Evolutionary conservation across 2,113 vertebrate genomes (phyloP), one percentile per base, ranked within the genome.

Genomic region (Erythrolamprus reginae): DNA sequence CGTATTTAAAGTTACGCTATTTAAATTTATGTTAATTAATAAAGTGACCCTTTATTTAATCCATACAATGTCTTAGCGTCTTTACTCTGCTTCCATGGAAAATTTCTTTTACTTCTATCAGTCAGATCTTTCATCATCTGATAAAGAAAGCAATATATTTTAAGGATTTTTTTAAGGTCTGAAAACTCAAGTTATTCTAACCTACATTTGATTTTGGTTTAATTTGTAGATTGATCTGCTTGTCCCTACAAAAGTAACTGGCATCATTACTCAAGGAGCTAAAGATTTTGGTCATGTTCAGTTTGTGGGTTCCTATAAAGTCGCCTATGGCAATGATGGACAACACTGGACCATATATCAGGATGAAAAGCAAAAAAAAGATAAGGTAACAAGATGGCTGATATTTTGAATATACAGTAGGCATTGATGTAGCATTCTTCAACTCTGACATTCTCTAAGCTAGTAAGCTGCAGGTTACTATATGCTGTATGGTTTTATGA

Each of bases 281-380:
- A 99, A 99, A 97, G 99, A 99, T 97, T 99, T 99, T 93, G 99
- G 99, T 84, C 99, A 99, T 0, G 98, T 99, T 86, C 99, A 99
- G 87, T 99, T 99, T 70, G 99, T 99, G 21, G 99, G 99, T 19
- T 99, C 99, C 33, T 99, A 99, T 97, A 99, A 99, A 96, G 93
- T 99, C 83, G 99, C 99, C 1, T 99, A 98, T 95, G 99, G 99
- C 94, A 98, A 98, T 6, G 98, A 99, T 9, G 98, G 99, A 26
- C 97, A 98, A 70, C 97, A 97, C 93, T 99, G 99, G 99, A 97
- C 95, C 82, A 88, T 99, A 84, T 99, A 99, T 96, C 99, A 99
- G 94, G 99, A 99, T 93, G 98, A 98, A 95, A 99, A 99, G 93
- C 99, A 99, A 93, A 98, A 98, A 95, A 99, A 99, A 94, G 98